phyloP scores from a whole-genome alignment of 1,140 invertebrate species.

The Thaumatotibia leucotreta region DNA sequence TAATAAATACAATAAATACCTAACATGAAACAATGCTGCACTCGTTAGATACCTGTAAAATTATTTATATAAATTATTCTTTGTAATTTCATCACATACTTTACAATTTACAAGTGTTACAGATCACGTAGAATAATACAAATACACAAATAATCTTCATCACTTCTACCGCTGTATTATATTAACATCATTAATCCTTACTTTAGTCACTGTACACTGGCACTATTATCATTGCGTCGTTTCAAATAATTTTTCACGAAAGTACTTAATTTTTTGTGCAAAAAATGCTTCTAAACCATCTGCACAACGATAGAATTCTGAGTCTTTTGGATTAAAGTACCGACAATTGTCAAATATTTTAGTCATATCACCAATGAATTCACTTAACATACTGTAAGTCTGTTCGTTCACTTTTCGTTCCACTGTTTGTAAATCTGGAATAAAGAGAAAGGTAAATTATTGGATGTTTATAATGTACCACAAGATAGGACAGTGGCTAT shows the following conservation, averaged over 20 bases:
- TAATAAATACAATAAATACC: conserved; percentile 75
- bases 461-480: background rate
- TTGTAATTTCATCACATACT: conserved; percentile 63
- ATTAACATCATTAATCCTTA: conserved; percentile 16
- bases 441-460: conserved; percentile 28
- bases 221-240: conserved; percentile 72
- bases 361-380: conserved; percentile 98
- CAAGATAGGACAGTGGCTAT: no score
- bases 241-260: conserved; percentile 88
- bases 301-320: conserved; percentile 96
- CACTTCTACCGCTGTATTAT: background rate
- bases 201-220: conserved; percentile 42
- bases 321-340: conserved; percentile 96
- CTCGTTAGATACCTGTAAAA: conserved; percentile 43
- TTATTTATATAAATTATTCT: conserved; percentile 50
- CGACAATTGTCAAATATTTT: conserved; percentile 99
- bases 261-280: conserved; percentile 92
- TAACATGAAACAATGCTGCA: conserved; percentile 54
- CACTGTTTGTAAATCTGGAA: conserved; percentile 95
- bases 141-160: conserved; percentile 10
- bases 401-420: conserved; percentile 91
- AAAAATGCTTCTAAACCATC: conserved; percentile 97
- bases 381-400: conserved; percentile 91
- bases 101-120: conserved; percentile 64
- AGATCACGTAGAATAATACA: conserved; percentile 37